These are phyloP conservation scores for Patella ulyssiponensis DNA, from an alignment of 2,888 invertebrate species.

Conservation along the genomic window DNA sequence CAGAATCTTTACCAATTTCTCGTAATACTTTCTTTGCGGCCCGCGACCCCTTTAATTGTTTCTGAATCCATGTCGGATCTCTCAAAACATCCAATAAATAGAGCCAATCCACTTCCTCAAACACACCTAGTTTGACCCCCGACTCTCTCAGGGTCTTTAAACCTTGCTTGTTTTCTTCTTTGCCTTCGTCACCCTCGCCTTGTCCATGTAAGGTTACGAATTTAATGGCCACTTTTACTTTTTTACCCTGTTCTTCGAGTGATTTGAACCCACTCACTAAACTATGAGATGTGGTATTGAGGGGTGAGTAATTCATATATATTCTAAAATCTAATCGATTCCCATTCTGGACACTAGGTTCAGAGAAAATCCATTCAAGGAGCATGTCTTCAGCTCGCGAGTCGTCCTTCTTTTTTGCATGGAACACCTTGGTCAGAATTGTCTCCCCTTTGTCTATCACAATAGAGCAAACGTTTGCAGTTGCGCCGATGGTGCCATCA, in stretches of 20 bases:
- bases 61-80: not conserved
- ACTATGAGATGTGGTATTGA: conserved; percentile 26
- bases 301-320: conserved; percentile 32
- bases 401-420: conserved; percentile 7
- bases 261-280: conserved; percentile 20
- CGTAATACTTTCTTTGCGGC: not conserved
- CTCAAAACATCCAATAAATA: conserved; percentile 13
- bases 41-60: not conserved
- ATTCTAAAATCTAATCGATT: conserved; percentile 23
- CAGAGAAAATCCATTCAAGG: conserved; percentile 31
- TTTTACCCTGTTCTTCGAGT: conserved; percentile 25
- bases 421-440: conserved; percentile 29
- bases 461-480: conserved; percentile 30
- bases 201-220: conserved; percentile 30
- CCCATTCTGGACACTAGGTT: conserved; percentile 24
- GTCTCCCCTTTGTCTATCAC: conserved; percentile 28
- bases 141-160: conserved; percentile 19
- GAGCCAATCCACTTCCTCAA: conserved; percentile 30
- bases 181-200: conserved; percentile 23
- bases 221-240: conserved; percentile 20
- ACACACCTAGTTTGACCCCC: conserved; percentile 26
- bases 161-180: conserved; percentile 29
- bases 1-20: not conserved
- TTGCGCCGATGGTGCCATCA: conserved; percentile 12
- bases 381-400: conserved; percentile 28